These are phyloP conservation scores for Clanis bilineata DNA, from an alignment of 2,888 invertebrate species.

Conservation along the genomic window DNA sequence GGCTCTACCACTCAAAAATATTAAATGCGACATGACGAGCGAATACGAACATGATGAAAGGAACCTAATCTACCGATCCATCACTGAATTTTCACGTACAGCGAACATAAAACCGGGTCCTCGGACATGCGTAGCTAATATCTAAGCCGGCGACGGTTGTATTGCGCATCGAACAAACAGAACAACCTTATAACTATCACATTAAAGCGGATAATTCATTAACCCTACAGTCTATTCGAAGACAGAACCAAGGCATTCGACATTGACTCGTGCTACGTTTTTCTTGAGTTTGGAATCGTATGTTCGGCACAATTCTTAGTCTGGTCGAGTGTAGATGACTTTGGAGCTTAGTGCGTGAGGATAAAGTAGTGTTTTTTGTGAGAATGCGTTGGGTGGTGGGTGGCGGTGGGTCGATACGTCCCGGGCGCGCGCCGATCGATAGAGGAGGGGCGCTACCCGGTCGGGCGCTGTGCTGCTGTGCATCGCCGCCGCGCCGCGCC, in stretches of 20 bases:
- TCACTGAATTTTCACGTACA: slow-evolving; percentile 32
- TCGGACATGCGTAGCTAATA: slow-evolving; percentile 76
- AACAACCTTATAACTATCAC: slow-evolving; percentile 58
- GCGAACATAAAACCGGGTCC: slow-evolving; percentile 52
- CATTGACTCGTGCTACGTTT: slow-evolving; percentile 59
- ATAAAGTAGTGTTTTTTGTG: slow-evolving; percentile 68
- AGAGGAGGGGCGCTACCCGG: slow-evolving; percentile 57
- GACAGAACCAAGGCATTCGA: slow-evolving; percentile 47
- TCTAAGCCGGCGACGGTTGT: slow-evolving; percentile 49
- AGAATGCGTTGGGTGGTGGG: slow-evolving; percentile 45
- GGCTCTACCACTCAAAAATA: no score
- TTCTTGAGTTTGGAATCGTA: slow-evolving; percentile 66
- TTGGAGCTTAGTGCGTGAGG: slow-evolving; percentile 41
- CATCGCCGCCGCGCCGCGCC: slow-evolving; percentile 41
- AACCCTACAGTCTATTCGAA: slow-evolving; percentile 40
- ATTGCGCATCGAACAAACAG: slow-evolving; percentile 48
- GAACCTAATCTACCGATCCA: slow-evolving; percentile 16
- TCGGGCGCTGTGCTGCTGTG: slow-evolving; percentile 37
- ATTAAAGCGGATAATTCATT: slow-evolving; percentile 72
- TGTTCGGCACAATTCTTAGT: slow-evolving; percentile 36
- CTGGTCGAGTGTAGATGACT: slow-evolving; percentile 36
- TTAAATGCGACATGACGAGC: neutral
- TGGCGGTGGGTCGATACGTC: slow-evolving; percentile 70
- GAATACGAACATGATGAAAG: neutral
- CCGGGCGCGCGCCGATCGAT: slow-evolving; percentile 71